phyloP scores from a whole-genome alignment of 2,113 vertebrate species.

The Gasterosteus aculeatus region DNA sequence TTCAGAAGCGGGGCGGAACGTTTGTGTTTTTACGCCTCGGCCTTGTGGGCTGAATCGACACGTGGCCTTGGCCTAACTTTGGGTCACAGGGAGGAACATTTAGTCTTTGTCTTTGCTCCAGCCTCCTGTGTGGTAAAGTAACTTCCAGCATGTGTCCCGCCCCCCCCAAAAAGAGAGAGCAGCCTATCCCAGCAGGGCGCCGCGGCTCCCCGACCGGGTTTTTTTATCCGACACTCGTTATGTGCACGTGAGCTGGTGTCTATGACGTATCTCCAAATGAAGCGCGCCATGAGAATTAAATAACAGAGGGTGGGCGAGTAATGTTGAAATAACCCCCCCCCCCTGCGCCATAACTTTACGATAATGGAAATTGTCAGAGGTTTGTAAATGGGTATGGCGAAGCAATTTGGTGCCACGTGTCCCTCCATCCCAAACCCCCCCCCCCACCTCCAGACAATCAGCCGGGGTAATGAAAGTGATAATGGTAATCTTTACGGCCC shows the following conservation, averaged over 20 bases:
- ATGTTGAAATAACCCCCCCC: conserved; percentile 45
- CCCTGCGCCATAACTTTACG: conserved; percentile 50
- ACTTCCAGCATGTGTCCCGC: too few species aligned
- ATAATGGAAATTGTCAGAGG: conserved; percentile 65
- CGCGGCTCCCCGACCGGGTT: too few species aligned
- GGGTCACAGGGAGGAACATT: conserved; percentile 5
- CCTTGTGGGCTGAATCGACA: conserved; percentile 17
- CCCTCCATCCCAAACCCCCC: conserved; percentile 8
- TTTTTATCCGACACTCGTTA: not conserved
- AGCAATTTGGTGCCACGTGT: conserved; percentile 59
- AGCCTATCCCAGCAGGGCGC: too few species aligned
- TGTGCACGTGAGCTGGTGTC: not conserved
- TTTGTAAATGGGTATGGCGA: conserved; percentile 54
- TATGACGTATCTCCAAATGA: conserved; percentile 22
- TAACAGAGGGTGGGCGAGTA: conserved; percentile 29
- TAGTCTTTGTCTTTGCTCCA: not conserved
- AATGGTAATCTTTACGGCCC: conserved; percentile 80
- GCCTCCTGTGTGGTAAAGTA: not conserved
- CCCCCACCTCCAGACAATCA: conserved; percentile 64
- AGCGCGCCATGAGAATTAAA: conserved; percentile 23
- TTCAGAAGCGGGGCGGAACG: conserved; percentile 25
- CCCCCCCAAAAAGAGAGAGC: too few species aligned
- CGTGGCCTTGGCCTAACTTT: not conserved
- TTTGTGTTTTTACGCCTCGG: conserved; percentile 30
- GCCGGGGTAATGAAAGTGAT: conserved; percentile 75